Evolutionary conservation across 2,113 vertebrate species (phyloP), one percentile per base, ranked within the genome.

Genomic region (Siphamia tubifer): DNA sequence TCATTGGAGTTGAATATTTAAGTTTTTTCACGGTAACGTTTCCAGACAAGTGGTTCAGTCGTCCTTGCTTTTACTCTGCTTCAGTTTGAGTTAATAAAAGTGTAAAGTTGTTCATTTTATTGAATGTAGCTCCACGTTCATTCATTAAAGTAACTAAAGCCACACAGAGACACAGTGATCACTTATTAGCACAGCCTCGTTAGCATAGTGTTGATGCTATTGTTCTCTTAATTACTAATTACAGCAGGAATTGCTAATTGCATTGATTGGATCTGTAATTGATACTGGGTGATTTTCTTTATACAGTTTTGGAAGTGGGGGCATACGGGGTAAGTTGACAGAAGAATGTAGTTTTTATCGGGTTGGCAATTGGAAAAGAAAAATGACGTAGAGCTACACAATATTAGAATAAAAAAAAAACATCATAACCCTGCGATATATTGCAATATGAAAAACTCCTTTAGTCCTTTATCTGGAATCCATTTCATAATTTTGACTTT

Each of bases 121-220:
- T 52, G 3, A 32, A 40, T 19, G 31, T 34, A 31, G 16, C n/a
- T 39, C 11, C 23, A 45, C 19, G 13, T 51, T 35, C 42, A 60
- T 67, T 54, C 24, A 56, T 49, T 55, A 39, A 7, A 38, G 30
- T 57, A 64, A 64, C 34, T 54, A 64, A 60, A 31, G 13, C 9
- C 16, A 17, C 3, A 35, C 2, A 15, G 7, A 39, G 11, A 27
- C 36, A 7, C 20, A 53, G 68, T 40, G 54, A 43, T 73, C 45
- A 42, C 30, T 64, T 56, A 65, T 60, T 60, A 55, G 72, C 28
- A 13, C 47, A 2, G 2, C 44, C 73, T 82, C 30, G 19, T 83
- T 77, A 82, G 64, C 55, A 25, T 77, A 67, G 74, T 71, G 58
- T 77, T 77, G 42, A 77, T 77, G 68, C 63, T 52, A 77, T 58